Evolutionary conservation across 2,888 invertebrate species (phyloP).

Genomic region (Micropterix aruncella): DNA sequence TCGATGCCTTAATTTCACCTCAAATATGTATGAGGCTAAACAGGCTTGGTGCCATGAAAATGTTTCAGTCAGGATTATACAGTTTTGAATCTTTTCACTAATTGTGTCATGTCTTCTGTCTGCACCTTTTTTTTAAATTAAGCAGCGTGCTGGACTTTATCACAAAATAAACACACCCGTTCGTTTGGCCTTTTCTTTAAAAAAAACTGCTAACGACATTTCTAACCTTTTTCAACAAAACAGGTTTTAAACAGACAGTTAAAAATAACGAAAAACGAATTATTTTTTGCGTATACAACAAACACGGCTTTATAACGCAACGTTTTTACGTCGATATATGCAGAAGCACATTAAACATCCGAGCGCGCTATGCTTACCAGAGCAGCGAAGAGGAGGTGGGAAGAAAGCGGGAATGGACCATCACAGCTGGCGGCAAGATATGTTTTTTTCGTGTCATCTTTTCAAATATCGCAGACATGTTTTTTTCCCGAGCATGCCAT

Average conservation of each 20-base stretch:
- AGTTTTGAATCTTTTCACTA: slow-evolving; percentile 10
- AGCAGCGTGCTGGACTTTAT: slow-evolving; percentile 4
- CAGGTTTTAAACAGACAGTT: not conserved
- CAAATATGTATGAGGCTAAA: slow-evolving; percentile 8
- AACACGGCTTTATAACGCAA: too few species aligned
- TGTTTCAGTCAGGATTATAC: slow-evolving; percentile 9
- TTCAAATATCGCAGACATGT: too few species aligned
- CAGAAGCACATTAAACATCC: slow-evolving; percentile 4
- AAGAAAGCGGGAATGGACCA: slow-evolving; percentile 3
- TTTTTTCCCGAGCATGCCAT: too few species aligned
- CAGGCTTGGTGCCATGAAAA: slow-evolving; percentile 11
- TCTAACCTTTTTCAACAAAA: slow-evolving; percentile 4
- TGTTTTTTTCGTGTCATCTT: too few species aligned
- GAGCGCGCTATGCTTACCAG: too few species aligned
- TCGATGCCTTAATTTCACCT: slow-evolving; percentile 6
- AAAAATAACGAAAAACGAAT: too few species aligned
- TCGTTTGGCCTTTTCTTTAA: slow-evolving; percentile 4
- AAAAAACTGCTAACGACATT: slow-evolving; percentile 4
- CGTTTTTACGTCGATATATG: not conserved
- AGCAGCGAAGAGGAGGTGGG: slow-evolving; percentile 1
- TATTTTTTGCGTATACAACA: too few species aligned
- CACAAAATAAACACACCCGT: slow-evolving; percentile 4
- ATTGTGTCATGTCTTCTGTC: slow-evolving; percentile 9
- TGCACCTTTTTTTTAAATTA: slow-evolving; percentile 9
- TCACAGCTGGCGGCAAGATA: slow-evolving; percentile 1